Base-by-base conservation (phyloP, 1,140 invertebrate species). In the Solen grandis region DNA sequence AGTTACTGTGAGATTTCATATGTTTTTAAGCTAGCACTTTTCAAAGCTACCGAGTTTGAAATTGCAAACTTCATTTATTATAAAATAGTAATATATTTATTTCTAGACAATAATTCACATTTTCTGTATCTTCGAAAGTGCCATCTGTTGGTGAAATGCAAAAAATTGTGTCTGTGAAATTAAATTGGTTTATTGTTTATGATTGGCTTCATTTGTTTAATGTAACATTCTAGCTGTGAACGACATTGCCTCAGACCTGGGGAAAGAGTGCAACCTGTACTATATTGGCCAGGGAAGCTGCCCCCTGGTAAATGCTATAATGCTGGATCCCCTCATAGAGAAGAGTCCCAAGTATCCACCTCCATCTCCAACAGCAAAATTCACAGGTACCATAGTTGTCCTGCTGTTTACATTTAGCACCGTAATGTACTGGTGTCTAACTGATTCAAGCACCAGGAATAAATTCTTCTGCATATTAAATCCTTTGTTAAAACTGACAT, bases 371-470 rank as follows among this genome's bases (percentile, higher is more conserved):
- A 63, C 22, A 69, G 55, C 57, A 16, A 82, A 85, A 41, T 85
- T 89, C 81, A 86, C 82, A 73, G 88, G 89, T 90, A 75, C 72
- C 59, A 57, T 57, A 22, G 5, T n/a, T n/a, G n/a, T n/a, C n/a
- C n/a, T n/a, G n/a, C n/a, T n/a, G n/a, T n/a, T n/a, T n/a, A n/a
- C n/a, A n/a, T n/a, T n/a, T n/a, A n/a, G n/a, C n/a, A n/a, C n/a
- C n/a, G n/a, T n/a, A n/a, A n/a, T n/a, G n/a, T n/a, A n/a, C n/a
- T n/a, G n/a, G n/a, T n/a, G n/a, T n/a, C n/a, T n/a, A n/a, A n/a
- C n/a, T n/a, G n/a, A n/a, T n/a, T n/a, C n/a, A n/a, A n/a, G n/a
- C n/a, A n/a, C n/a, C n/a, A n/a, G n/a, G n/a, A n/a, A n/a, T n/a
- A n/a, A n/a, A n/a, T n/a, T n/a, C n/a, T n/a, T n/a, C n/a, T n/a